A percentile compares a stretch with the other conserved stretches of the same genome.
phyloP scores from a whole-genome alignment of 1,140 invertebrate species.

The Macrobrachium rosenbergii region DNA sequence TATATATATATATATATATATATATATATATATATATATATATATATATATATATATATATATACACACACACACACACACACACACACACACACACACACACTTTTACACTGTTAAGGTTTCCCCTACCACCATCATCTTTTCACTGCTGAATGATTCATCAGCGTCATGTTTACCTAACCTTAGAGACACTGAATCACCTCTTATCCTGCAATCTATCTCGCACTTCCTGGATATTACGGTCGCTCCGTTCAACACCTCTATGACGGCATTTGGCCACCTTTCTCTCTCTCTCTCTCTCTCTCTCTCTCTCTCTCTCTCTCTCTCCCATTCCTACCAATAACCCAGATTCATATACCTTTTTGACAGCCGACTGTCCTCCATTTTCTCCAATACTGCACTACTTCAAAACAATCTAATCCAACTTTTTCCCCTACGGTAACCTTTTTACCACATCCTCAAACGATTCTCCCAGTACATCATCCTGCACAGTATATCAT shows the following conservation, averaged over 20 bases:
- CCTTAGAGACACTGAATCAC: background rate
- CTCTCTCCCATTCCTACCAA: background rate
- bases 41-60: too few relatives aligned
- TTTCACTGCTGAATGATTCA: background rate
- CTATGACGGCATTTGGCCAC: too few relatives aligned
- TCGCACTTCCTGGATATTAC: background rate
- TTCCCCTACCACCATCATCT: background rate
- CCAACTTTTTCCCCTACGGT: background rate
- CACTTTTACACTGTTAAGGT: too few relatives aligned
- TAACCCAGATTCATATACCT: background rate
- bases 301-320: background rate
- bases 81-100: too few relatives aligned
- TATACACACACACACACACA: too few relatives aligned
- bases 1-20: too few relatives aligned
- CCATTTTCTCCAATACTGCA: background rate
- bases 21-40: too few relatives aligned
- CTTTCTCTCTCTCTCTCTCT: background rate
- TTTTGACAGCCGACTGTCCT: background rate
- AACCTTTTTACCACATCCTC: background rate
- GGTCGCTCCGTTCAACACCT: background rate
- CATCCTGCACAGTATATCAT: too few relatives aligned
- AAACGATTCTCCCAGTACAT: too few relatives aligned
- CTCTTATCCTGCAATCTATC: background rate
- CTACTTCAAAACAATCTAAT: background rate
- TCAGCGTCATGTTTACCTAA: background rate